These are phyloP conservation scores for Aplidium turbinatum DNA, from an alignment of 23 tunicate genomes.

Conservation along the genomic window DNA sequence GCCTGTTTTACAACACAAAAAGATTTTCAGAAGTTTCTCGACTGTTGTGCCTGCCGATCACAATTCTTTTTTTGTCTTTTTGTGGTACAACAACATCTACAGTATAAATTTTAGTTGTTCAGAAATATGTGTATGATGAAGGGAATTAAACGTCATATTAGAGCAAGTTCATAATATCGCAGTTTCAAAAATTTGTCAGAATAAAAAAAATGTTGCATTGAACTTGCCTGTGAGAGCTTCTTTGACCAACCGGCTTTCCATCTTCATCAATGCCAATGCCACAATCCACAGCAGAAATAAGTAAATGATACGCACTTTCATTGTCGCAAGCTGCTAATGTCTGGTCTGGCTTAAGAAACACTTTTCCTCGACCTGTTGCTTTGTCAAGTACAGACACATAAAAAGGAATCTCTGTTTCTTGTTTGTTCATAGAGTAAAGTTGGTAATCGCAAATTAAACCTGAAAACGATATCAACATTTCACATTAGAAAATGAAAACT, in stretches of 20 bases:
- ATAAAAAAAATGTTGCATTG: background rate
- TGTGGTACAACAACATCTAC: background rate
- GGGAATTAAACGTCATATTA: too few relatives aligned
- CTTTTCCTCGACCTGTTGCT: slow-evolving; percentile 35
- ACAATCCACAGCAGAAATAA: slow-evolving; percentile 59
- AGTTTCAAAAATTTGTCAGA: too few relatives aligned
- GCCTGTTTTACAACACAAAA: too few relatives aligned
- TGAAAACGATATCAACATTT: too few relatives aligned
- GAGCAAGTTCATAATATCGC: too few relatives aligned
- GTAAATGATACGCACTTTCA: slow-evolving; percentile 22
- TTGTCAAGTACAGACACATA: slow-evolving; percentile 25
- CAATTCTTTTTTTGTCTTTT: too few relatives aligned
- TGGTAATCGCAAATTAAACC: slow-evolving; percentile 64
- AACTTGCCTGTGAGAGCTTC: slow-evolving; percentile 39
- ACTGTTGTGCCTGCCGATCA: too few relatives aligned
- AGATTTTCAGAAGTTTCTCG: too few relatives aligned
- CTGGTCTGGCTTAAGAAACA: slow-evolving; percentile 8
- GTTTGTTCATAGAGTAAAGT: background rate
- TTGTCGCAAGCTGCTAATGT: slow-evolving; percentile 17
- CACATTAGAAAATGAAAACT: too few relatives aligned
- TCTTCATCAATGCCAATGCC: slow-evolving; percentile 23
- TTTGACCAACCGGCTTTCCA: slow-evolving; percentile 13
- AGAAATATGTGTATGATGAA: background rate
- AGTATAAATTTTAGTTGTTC: background rate
- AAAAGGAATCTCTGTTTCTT: slow-evolving; percentile 24